phyloP scores from a whole-genome alignment of 2,888 invertebrate genomes.

The Agrypnus murinus region DNA sequence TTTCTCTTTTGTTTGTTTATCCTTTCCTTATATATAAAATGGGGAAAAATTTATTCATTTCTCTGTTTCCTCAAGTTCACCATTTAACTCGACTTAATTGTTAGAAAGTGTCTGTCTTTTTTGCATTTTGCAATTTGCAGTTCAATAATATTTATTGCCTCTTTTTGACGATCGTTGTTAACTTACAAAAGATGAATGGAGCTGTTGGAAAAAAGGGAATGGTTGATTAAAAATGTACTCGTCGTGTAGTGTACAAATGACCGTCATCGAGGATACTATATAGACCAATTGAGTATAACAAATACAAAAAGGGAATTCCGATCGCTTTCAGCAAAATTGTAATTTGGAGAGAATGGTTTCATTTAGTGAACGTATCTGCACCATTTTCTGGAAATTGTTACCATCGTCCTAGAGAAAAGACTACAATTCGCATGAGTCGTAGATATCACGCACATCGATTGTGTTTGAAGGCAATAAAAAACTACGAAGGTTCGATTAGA shows the following conservation, averaged over 20 bases:
- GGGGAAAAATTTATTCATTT: constrained; percentile 8
- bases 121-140: background rate
- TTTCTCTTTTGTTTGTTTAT: constrained; percentile 14
- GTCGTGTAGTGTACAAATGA: constrained; percentile 35
- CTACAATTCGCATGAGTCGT: constrained; percentile 30
- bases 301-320: constrained; percentile 36
- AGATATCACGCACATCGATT: constrained; percentile 42
- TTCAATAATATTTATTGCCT: no score
- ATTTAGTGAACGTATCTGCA: constrained; percentile 38
- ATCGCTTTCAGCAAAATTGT: constrained; percentile 42
- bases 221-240: constrained; percentile 39
- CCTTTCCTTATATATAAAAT: background rate
- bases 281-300: constrained; percentile 38
- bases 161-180: no score
- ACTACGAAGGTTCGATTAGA: constrained; percentile 42
- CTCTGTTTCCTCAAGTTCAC: background rate
- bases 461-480: constrained; percentile 41
- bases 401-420: constrained; percentile 28
- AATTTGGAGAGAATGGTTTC: constrained; percentile 40
- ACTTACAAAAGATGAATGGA: background rate
- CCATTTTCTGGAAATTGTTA: constrained; percentile 38
- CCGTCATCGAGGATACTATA: constrained; percentile 32
- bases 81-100: no score
- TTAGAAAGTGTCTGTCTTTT: background rate
- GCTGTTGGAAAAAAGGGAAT: constrained; percentile 6